A percentile compares a stretch with the other conserved stretches of the same genome.
Evolutionary conservation across 2,797 vertebrate species (phyloP).

Genomic region (Enteromius trimaculatus): DNA sequence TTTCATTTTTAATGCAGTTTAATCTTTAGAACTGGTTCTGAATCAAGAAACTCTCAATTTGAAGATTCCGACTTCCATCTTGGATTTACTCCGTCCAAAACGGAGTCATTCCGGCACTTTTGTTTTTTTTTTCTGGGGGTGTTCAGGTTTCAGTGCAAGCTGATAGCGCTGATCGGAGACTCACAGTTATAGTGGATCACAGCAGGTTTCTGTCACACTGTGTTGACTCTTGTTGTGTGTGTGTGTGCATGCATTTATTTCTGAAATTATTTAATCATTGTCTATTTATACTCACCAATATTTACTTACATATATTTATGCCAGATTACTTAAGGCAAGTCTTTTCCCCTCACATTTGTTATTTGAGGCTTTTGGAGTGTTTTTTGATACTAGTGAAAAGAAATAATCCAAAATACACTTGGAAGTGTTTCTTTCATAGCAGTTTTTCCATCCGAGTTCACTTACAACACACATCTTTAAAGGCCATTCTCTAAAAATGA

Average conservation of each 20-base stretch:
- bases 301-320: not conserved
- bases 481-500: not conserved
- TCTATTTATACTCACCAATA: not conserved
- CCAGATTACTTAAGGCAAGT: not conserved
- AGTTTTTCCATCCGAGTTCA: not conserved
- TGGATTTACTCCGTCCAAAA: not conserved
- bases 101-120: not conserved
- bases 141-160: conserved; percentile 77
- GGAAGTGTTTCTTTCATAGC: not conserved
- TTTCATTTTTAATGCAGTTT: not conserved
- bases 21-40: not conserved
- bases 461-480: not conserved
- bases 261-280: not conserved
- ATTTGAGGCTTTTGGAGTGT: not conserved
- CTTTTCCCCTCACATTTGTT: not conserved
- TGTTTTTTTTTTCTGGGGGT: conserved; percentile 54
- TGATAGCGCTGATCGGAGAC: conserved; percentile 70
- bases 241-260: not conserved
- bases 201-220: conserved; percentile 44
- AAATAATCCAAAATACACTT: not conserved
- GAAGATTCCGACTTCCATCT: not conserved
- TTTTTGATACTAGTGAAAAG: not conserved
- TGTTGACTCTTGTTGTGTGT: conserved; percentile 24
- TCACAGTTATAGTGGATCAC: conserved; percentile 43
- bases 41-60: not conserved